Conservation (phyloP, 1,140 invertebrate genomes). For the Drosophila simulans region DNA sequence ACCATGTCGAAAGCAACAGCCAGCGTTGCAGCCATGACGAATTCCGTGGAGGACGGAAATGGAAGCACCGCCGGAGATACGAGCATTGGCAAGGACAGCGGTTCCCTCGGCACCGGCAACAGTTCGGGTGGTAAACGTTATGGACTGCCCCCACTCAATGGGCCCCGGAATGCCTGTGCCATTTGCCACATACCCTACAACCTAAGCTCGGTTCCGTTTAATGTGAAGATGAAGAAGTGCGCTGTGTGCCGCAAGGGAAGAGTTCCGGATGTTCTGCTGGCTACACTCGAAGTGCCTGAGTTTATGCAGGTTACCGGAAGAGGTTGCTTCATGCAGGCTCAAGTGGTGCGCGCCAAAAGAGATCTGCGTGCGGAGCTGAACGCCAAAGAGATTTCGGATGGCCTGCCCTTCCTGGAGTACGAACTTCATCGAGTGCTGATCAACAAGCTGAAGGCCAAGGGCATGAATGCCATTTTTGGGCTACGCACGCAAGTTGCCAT, state of each 20-base stretch:
- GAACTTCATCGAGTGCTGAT: slow-evolving; percentile 96
- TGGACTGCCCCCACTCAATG: slow-evolving; percentile 49
- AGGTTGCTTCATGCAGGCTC: slow-evolving; percentile 91
- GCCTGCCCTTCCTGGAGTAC: slow-evolving; percentile 97
- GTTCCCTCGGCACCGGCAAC: slow-evolving; percentile 54
- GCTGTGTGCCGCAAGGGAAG: slow-evolving; percentile 90
- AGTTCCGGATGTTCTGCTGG: slow-evolving; percentile 95
- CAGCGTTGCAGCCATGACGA: slow-evolving; percentile 57
- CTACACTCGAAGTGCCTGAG: slow-evolving; percentile 94
- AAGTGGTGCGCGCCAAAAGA: slow-evolving; percentile 91
- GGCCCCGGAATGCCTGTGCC: slow-evolving; percentile 77
- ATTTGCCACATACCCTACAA: slow-evolving; percentile 94
- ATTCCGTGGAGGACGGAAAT: slow-evolving; percentile 71
- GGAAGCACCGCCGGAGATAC: slow-evolving; percentile 50
- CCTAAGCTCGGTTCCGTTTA: slow-evolving; percentile 89
- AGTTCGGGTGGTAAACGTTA: slow-evolving; percentile 61
- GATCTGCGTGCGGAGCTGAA: slow-evolving; percentile 93
- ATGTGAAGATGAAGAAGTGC: slow-evolving; percentile 87
- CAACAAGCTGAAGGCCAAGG: slow-evolving; percentile 96
- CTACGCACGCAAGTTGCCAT: slow-evolving; percentile 93
- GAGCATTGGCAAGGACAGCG: slow-evolving; percentile 53
- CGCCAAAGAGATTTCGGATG: slow-evolving; percentile 97
- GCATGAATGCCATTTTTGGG: slow-evolving; percentile 97
- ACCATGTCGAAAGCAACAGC: slow-evolving; percentile 59
- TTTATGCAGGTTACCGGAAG: slow-evolving; percentile 89